These are phyloP conservation scores for Radopholus similis DNA, from an alignment of 1,140 invertebrate species.

Conservation along the genomic window DNA sequence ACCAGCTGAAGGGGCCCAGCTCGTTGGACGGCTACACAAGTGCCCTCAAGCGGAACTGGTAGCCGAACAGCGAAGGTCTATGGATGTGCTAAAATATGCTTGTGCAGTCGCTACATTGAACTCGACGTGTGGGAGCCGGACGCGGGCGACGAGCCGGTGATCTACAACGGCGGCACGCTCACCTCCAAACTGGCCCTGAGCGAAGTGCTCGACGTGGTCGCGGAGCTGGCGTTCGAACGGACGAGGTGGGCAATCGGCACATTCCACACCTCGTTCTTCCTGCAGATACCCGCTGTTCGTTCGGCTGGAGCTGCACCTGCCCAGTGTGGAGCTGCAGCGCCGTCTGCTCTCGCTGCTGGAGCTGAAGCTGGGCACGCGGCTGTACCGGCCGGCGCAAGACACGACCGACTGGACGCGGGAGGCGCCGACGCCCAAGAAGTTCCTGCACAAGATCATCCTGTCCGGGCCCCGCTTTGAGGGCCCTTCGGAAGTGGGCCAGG, in stretches of 20 bases:
- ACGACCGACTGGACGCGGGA: slow-evolving; percentile 51
- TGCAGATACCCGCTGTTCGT: slow-evolving; percentile 52
- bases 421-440: slow-evolving; percentile 49
- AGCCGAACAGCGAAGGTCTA: slow-evolving; percentile 17
- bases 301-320: slow-evolving; percentile 51
- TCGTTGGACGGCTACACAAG: slow-evolving; percentile 64
- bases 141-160: slow-evolving; percentile 65
- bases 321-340: slow-evolving; percentile 42
- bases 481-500: slow-evolving; percentile 13
- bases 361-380: slow-evolving; percentile 32
- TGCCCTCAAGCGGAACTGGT: slow-evolving; percentile 57
- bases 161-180: slow-evolving; percentile 67
- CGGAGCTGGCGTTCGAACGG: slow-evolving; percentile 66
- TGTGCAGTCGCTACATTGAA: slow-evolving; percentile 46
- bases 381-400: slow-evolving; percentile 49
- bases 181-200: slow-evolving; percentile 66
- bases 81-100: slow-evolving; percentile 8
- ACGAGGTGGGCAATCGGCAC: slow-evolving; percentile 47
- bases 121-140: slow-evolving; percentile 67
- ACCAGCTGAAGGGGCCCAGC: slow-evolving; percentile 66
- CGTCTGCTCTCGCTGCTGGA: slow-evolving; percentile 37
- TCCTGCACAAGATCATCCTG: slow-evolving; percentile 56
- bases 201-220: slow-evolving; percentile 66
- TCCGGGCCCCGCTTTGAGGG: slow-evolving; percentile 39
- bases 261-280: background rate